Conservation (phyloP, 2,888 invertebrate species). For the Periphyllus acericola region DNA sequence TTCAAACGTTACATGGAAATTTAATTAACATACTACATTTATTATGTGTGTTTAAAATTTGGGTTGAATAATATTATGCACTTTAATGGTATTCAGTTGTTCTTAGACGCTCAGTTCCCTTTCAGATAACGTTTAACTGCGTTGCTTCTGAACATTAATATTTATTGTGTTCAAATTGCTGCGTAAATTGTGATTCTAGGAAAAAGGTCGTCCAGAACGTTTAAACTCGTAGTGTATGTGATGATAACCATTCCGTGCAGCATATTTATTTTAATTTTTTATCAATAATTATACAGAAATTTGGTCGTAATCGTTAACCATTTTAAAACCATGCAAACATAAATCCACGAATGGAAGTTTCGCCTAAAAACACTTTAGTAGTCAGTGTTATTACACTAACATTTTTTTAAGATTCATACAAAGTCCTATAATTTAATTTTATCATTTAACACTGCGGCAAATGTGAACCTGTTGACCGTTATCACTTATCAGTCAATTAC, state of each 20-base stretch:
- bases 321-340: neutral
- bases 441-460: conserved; percentile 36
- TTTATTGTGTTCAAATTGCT: conserved; percentile 20
- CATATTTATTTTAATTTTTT: neutral
- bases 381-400: neutral
- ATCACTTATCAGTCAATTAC: conserved; percentile 42
- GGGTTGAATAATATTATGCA: neutral
- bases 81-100: neutral
- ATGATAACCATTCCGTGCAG: neutral
- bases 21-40: neutral
- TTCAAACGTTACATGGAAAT: neutral
- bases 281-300: conserved; percentile 12
- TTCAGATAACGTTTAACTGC: conserved; percentile 4
- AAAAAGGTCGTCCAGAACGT: conserved; percentile 22
- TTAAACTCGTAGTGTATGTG: neutral
- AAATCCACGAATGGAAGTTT: conserved; percentile 1
- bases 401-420: conserved; percentile 20
- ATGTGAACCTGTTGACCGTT: conserved; percentile 42
- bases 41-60: too few species aligned
- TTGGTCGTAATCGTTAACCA: conserved; percentile 5
- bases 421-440: conserved; percentile 40
- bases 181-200: conserved; percentile 24
- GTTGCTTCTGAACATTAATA: neutral
- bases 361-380: neutral
- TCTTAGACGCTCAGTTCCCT: neutral